phyloP scores from a whole-genome alignment of 2,888 invertebrate species.

The Terebella lapidaria region DNA sequence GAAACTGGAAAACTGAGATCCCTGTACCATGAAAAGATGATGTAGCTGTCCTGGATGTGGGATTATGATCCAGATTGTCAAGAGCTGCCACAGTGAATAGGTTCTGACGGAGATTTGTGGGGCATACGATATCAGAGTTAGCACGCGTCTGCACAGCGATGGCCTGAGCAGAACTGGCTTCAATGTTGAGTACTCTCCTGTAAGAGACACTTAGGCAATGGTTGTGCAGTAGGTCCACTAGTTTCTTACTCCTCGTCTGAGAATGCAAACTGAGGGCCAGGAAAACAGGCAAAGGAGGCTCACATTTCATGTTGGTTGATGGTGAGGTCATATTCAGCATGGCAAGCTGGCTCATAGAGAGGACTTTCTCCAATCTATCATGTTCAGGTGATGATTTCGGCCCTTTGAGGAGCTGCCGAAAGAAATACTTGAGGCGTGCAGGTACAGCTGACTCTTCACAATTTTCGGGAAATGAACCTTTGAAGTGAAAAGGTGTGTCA shows the following conservation, averaged over 20 bases:
- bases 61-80: too few species aligned
- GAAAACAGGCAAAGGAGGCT: constrained; percentile 12
- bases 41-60: too few species aligned
- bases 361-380: constrained; percentile 2
- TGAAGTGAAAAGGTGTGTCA: constrained; percentile 13
- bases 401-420: constrained; percentile 3
- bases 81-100: too few species aligned
- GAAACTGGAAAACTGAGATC: constrained; percentile 15
- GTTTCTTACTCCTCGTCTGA: constrained; percentile 10
- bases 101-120: constrained; percentile 7
- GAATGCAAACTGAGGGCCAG: constrained; percentile 11
- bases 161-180: constrained; percentile 12
- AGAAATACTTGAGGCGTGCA: constrained; percentile 1
- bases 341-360: constrained; percentile 8
- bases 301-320: constrained; percentile 9
- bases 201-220: constrained; percentile 11
- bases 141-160: constrained; percentile 6
- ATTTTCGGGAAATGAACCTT: constrained; percentile 12
- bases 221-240: constrained; percentile 12
- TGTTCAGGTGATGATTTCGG: neutral
- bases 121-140: constrained; percentile 9
- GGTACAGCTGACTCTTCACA: constrained; percentile 12
- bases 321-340: constrained; percentile 9
- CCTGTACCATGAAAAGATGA: too few species aligned
- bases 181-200: constrained; percentile 10